Evolutionary conservation across 1,140 invertebrate genomes (phyloP), one percentile per base, ranked within the genome.

Genomic region (Agrilus planipennis): DNA sequence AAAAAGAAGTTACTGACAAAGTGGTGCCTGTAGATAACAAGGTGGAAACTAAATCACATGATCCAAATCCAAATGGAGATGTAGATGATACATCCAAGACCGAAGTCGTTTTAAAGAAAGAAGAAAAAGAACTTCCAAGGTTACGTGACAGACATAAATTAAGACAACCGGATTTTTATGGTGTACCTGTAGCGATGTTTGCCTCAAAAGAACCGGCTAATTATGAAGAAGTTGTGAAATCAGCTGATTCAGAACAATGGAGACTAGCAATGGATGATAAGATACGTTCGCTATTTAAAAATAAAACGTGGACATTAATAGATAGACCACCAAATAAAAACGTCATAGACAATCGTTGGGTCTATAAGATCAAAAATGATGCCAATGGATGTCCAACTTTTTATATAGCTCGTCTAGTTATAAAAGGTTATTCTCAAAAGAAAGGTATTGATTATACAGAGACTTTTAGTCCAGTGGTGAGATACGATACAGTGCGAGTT

Each of bases 381-480:
- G 30, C 14, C 10, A 7, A 17, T n/a, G n/a, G n/a, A n/a, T n/a
- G n/a, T n/a, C n/a, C n/a, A n/a, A n/a, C n/a, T n/a, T n/a, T n/a
- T 16, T 32, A 16, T 10, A 32, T 16, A 14, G 30, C 30, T 14
- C 9, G 30, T 16, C 30, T 32, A 2, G 30, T 32, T 32, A 17
- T 16, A 4, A 32, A 25, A 25, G 6, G 6, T n/a, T 7, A n/a
- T 6, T 6, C 6, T 25, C 23, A 7, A n/a, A 25, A 25, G 23
- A n/a, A 25, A 25, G 52, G 54, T 17, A 37, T 55, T 11, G 50
- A 58, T 19, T 55, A 54, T 23, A 22, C 55, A 12, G 46, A 52
- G 39, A 57, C 50, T 17, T 60, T 53, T 38, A 52, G 50, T 43
- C 56, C 54, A 6, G 59, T 64, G 35, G 57, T 45, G 6, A 39